A percentile compares a stretch with the other conserved stretches of the same genome.
Evolutionary conservation across 1,140 invertebrate species (phyloP).

Genomic region (Brachionus koreanus): DNA sequence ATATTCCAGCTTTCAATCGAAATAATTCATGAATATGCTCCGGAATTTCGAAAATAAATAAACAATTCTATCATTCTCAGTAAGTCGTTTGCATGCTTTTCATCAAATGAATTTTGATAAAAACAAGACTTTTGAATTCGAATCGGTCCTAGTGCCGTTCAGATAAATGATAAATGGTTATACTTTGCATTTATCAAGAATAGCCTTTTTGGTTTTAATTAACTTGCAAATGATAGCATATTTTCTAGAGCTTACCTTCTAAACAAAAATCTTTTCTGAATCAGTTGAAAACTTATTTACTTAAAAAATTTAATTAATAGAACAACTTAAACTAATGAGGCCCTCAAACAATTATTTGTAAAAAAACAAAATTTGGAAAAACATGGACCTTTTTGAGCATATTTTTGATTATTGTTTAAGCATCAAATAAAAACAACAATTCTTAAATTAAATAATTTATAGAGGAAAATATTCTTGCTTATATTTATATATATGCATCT

Average conservation of each 20-base stretch:
- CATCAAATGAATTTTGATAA: neutral
- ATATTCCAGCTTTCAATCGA: neutral
- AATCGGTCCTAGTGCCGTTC: neutral
- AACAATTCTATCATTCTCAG: constrained; percentile 1
- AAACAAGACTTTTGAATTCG: neutral
- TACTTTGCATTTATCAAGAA: neutral
- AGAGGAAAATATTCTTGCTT: neutral
- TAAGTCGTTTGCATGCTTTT: neutral
- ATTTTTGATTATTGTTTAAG: neutral
- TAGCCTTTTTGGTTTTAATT: neutral
- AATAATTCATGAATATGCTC: neutral
- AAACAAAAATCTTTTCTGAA: neutral
- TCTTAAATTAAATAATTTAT: neutral
- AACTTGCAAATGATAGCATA: neutral
- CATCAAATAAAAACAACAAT: neutral
- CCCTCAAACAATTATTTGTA: neutral
- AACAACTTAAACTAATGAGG: neutral
- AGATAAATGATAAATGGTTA: neutral
- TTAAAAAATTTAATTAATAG: neutral
- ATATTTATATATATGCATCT: neutral
- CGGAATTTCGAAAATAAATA: neutral
- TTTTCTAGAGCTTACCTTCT: neutral
- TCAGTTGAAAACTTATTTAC: neutral
- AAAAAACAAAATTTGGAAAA: neutral
- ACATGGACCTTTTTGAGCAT: neutral